Percentiles rank a stretch among this genome's conserved stretches.
phyloP scores from a whole-genome alignment of 1,140 invertebrate species.

The Doryteuthis pealeii region DNA sequence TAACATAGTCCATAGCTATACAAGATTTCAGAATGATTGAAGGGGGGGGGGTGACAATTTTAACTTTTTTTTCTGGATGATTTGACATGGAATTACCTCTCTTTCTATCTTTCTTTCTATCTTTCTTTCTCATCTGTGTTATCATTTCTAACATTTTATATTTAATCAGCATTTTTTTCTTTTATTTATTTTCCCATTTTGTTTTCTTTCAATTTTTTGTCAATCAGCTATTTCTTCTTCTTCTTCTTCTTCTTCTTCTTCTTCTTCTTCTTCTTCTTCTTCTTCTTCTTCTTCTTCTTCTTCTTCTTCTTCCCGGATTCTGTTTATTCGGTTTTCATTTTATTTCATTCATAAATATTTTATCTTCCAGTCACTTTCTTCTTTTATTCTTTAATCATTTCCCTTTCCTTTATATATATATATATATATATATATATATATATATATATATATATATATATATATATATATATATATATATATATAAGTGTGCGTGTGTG shows the following conservation, averaged over 20 bases:
- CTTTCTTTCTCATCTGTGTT: not conserved
- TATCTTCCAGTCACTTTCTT: not conserved
- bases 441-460: no score
- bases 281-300: not conserved
- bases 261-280: not conserved
- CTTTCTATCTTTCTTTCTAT: not conserved
- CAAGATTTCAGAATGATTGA: no score
- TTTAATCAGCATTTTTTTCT: not conserved
- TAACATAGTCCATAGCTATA: no score
- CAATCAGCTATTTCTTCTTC: not conserved
- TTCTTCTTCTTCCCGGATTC: not conserved
- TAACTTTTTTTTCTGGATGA: no score
- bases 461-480: no score
- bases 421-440: no score
- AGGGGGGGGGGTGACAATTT: no score
- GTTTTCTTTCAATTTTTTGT: not conserved
- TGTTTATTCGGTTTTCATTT: no score
- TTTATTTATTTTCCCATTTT: not conserved
- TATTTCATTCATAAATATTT: no score
- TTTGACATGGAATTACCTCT: no score
- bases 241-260: not conserved
- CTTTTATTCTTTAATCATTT: no score
- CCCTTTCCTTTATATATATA: not conserved
- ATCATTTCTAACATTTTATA: not conserved
- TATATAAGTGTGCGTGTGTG: no score